phyloP scores from a whole-genome alignment of 2,797 vertebrate species.

The Eupleurogrammus muticus region DNA sequence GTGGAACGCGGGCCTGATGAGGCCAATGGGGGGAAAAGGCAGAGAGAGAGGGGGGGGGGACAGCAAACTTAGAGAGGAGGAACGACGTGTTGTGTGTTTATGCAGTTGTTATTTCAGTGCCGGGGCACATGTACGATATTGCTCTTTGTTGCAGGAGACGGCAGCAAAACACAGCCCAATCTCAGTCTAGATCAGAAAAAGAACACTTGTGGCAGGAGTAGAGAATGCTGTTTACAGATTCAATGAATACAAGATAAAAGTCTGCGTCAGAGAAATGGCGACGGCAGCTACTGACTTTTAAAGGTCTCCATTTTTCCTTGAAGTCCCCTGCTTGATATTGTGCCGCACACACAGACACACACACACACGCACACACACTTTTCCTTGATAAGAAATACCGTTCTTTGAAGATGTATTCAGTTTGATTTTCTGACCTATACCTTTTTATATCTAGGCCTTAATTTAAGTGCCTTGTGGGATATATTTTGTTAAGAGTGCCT shows the following conservation, averaged over 20 bases:
- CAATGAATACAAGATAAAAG: constrained; percentile 84
- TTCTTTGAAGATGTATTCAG: constrained; percentile 77
- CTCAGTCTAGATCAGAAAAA: constrained; percentile 75
- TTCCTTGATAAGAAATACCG: constrained; percentile 75
- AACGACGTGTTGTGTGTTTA: constrained; percentile 58
- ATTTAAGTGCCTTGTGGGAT: constrained; percentile 54
- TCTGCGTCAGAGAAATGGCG: constrained; percentile 75
- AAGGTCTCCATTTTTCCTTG: constrained; percentile 83
- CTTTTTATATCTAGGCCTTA: constrained; percentile 59
- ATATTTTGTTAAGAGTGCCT: constrained; percentile 36
- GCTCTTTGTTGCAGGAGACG: constrained; percentile 76
- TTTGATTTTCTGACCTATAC: constrained; percentile 74
- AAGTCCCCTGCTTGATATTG: constrained; percentile 77
- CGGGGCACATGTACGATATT: constrained; percentile 63
- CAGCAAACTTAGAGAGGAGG: constrained; percentile 44
- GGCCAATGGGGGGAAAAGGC: constrained; percentile 60
- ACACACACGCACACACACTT: constrained; percentile 31
- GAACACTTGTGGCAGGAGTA: constrained; percentile 78
- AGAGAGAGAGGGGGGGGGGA: constrained; percentile 35
- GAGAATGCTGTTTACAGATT: constrained; percentile 83
- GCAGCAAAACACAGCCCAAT: constrained; percentile 67
- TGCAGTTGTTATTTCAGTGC: constrained; percentile 60
- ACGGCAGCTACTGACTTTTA: constrained; percentile 81
- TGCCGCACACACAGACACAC: constrained; percentile 35
- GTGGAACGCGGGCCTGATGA: constrained; percentile 74